A percentile compares a stretch with the other conserved stretches of the same genome.
phyloP scores from a whole-genome alignment of 2,797 vertebrate genomes.

The Passerculus sandwichensis region DNA sequence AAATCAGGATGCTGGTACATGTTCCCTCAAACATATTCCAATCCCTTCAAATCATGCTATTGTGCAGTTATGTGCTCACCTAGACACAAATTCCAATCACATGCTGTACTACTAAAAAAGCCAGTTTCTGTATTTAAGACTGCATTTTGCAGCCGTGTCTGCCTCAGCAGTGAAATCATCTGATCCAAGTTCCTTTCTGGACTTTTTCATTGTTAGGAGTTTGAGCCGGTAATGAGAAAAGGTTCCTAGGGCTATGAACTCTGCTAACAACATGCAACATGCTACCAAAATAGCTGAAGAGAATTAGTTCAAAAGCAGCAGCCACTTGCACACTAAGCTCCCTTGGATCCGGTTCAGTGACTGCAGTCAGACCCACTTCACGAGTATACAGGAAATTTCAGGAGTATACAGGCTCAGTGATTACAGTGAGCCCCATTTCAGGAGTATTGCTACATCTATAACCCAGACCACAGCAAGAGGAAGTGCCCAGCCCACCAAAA shows the following conservation, averaged over 20 bases:
- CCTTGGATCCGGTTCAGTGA: not conserved
- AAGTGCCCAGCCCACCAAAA: not conserved
- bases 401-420: not conserved
- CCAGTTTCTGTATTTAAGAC: not conserved
- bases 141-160: not conserved
- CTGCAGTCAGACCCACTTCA: not conserved
- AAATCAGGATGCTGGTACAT: not conserved
- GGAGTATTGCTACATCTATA: not conserved
- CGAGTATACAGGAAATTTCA: not conserved
- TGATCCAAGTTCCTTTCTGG: not conserved
- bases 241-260: not conserved
- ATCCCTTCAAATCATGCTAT: not conserved
- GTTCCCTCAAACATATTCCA: not conserved
- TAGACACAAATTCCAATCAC: not conserved
- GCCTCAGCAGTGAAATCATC: not conserved
- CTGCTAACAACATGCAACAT: not conserved
- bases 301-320: not conserved
- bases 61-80: not conserved
- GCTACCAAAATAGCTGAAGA: not conserved
- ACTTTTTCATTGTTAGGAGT: not conserved
- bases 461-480: not conserved
- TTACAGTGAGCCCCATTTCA: not conserved
- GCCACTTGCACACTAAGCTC: not conserved
- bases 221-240: not conserved
- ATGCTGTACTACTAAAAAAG: not conserved